Evolutionary conservation across 2,888 invertebrate genomes (phyloP).

Genomic region (Pandemis cinnamomeana): DNA sequence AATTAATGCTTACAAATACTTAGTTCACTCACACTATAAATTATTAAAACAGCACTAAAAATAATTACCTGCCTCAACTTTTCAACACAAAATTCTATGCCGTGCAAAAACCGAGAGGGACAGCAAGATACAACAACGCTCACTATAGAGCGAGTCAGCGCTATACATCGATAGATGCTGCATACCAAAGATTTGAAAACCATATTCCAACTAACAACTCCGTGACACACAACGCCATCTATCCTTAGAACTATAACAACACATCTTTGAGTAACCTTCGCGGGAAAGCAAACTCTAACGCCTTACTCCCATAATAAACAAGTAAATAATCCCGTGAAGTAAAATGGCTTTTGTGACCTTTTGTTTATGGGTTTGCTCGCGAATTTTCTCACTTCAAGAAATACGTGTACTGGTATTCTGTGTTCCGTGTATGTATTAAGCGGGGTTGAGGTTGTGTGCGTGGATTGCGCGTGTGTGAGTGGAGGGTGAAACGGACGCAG

Average conservation of each 20-base stretch:
- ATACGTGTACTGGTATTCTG: conserved; percentile 42
- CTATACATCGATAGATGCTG: conserved; percentile 43
- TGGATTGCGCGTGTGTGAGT: conserved; percentile 44
- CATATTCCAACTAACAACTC: conserved; percentile 28
- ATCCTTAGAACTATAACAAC: not conserved
- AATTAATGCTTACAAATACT: conserved; percentile 34
- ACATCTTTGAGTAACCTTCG: not conserved
- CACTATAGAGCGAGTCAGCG: conserved; percentile 17
- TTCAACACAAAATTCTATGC: conserved; percentile 30
- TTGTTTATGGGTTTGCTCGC: conserved; percentile 19
- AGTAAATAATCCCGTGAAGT: not conserved
- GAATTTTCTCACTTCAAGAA: conserved; percentile 33
- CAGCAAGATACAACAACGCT: conserved; percentile 1
- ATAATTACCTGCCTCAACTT: conserved; percentile 41
- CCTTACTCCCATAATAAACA: not conserved
- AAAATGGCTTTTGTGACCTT: not conserved
- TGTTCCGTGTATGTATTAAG: conserved; percentile 49
- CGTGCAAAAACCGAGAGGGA: conserved; percentile 24
- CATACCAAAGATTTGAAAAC: conserved; percentile 19
- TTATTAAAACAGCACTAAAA: conserved; percentile 42
- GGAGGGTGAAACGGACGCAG: conserved; percentile 77
- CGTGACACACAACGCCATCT: conserved; percentile 1
- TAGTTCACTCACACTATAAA: conserved; percentile 35
- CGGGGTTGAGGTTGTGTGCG: conserved; percentile 42
- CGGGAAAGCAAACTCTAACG: not conserved